Evolutionary conservation across 2,888 invertebrate genomes (phyloP).

Genomic region (Plebejus anna): DNA sequence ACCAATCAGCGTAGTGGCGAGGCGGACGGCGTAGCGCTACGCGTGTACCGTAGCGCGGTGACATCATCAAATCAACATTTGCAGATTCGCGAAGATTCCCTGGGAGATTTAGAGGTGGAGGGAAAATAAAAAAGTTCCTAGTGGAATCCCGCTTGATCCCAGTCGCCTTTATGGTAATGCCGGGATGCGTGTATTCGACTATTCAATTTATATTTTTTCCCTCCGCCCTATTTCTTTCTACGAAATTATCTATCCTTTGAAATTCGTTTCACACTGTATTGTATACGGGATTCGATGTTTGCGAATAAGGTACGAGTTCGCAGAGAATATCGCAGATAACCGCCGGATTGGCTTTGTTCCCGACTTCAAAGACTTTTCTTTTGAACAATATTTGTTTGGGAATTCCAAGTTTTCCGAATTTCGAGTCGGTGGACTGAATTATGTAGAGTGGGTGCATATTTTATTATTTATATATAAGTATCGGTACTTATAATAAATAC

Average conservation of each 20-base stretch:
- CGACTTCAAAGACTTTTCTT: conserved; percentile 76
- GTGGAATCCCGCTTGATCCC: conserved; percentile 78
- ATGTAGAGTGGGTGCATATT: conserved; percentile 35
- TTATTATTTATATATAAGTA: neutral
- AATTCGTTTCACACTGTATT: conserved; percentile 80
- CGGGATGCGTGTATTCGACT: conserved; percentile 79
- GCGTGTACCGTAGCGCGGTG: conserved; percentile 38
- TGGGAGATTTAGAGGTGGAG: conserved; percentile 79
- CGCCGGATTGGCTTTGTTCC: conserved; percentile 76
- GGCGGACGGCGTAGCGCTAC: conserved; percentile 30
- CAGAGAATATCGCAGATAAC: conserved; percentile 76
- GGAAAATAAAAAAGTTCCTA: conserved; percentile 80
- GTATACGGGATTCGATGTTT: conserved; percentile 75
- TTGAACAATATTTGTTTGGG: conserved; percentile 69
- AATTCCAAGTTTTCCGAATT: conserved; percentile 50
- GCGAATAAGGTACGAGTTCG: conserved; percentile 76
- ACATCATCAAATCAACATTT: conserved; percentile 81
- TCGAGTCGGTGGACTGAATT: conserved; percentile 49
- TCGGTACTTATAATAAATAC: too few species aligned
- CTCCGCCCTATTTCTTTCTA: conserved; percentile 75
- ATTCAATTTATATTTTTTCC: conserved; percentile 79
- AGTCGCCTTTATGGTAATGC: conserved; percentile 79
- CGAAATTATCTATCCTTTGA: conserved; percentile 79
- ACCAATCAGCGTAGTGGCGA: conserved; percentile 5
- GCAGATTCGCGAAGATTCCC: conserved; percentile 79